phyloP scores from a whole-genome alignment of 2,888 invertebrate species.

The Lathronympha strigana region DNA sequence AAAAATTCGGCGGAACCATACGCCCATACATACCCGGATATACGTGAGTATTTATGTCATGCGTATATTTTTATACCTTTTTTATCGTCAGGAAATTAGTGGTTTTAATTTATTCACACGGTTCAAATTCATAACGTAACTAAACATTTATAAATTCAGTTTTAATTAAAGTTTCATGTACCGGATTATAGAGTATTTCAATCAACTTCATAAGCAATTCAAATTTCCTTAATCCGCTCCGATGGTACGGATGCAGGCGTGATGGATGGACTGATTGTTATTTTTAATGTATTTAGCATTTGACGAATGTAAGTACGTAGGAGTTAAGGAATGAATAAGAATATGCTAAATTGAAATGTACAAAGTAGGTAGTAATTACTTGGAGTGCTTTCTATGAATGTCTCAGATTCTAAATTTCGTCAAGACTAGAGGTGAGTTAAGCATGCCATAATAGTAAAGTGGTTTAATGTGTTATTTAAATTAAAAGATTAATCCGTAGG shows the following conservation, averaged over 20 bases:
- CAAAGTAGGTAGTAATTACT: conserved; percentile 22
- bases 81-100: not conserved
- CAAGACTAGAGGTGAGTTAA: conserved; percentile 9
- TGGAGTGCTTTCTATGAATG: conserved; percentile 21
- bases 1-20: no score
- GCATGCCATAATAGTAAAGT: conserved; percentile 17
- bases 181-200: conserved; percentile 68
- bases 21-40: no score
- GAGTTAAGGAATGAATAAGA: conserved; percentile 44
- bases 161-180: conserved; percentile 66
- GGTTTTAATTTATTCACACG: conserved; percentile 29
- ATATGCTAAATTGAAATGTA: conserved; percentile 40
- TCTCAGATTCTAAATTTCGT: conserved; percentile 4
- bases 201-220: conserved; percentile 79
- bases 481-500: not conserved
- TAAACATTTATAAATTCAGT: conserved; percentile 49
- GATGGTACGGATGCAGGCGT: conserved; percentile 40
- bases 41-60: no score
- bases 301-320: conserved; percentile 37
- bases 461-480: not conserved
- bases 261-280: conserved; percentile 43
- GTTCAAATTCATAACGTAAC: conserved; percentile 55
- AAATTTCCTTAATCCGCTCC: conserved; percentile 76
- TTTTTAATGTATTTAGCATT: conserved; percentile 46
- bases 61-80: not conserved